Evolutionary conservation across 2,797 vertebrate species (phyloP).

Genomic region (Alosa sapidissima): DNA sequence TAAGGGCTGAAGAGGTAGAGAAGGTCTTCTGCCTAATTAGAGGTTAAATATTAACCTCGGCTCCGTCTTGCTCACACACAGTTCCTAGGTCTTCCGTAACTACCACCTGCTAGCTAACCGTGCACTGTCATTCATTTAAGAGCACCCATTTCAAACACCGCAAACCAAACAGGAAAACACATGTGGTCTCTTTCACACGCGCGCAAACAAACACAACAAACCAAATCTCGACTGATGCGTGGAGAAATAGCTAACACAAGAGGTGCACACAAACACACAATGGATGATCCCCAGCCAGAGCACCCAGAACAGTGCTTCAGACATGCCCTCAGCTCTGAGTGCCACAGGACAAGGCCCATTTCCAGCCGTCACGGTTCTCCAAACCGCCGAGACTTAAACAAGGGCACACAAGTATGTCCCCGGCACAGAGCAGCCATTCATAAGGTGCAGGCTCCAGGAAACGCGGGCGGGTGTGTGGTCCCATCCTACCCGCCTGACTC

Average conservation of each 20-base stretch:
- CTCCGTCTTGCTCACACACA: neutral
- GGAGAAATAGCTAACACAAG: neutral
- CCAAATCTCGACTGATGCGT: too few relatives aligned
- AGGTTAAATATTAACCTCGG: constrained; percentile 1
- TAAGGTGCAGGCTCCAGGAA: neutral
- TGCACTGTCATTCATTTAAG: neutral
- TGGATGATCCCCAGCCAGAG: neutral
- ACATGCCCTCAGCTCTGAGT: neutral
- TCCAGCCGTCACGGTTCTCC: neutral
- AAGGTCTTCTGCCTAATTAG: neutral
- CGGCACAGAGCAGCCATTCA: neutral
- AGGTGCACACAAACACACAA: neutral
- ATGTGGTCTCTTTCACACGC: neutral
- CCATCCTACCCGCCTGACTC: neutral
- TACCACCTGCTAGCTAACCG: neutral
- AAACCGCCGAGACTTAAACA: neutral
- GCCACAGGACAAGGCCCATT: neutral
- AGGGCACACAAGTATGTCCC: neutral
- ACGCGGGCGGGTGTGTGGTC: neutral
- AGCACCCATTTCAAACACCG: neutral
- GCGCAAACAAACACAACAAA: neutral
- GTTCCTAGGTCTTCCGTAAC: neutral
- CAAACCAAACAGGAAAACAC: neutral
- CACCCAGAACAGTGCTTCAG: neutral
- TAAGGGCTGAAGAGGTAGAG: neutral